Evolutionary conservation across 2,888 invertebrate species (phyloP), one percentile per base, ranked within the genome.

Genomic region (Bruchidius siliquastri): DNA sequence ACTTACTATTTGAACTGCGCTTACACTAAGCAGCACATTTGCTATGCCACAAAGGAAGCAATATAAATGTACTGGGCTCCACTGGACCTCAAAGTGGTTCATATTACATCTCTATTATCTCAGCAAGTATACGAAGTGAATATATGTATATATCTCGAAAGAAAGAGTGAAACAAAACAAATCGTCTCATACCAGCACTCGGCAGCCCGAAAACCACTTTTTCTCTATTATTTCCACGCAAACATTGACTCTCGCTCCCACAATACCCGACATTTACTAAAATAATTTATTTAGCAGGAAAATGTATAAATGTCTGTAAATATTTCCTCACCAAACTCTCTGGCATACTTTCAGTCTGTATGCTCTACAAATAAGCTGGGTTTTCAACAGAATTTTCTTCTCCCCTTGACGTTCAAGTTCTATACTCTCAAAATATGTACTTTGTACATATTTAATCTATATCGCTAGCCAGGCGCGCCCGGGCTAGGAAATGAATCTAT

Each of bases 251-350:
- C 84, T 84, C 81, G 82, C 83, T 85, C 84, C 84, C 83, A 84
- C 85, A 85, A 85, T 84, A 83, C 85, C 68, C 85, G 85, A 85
- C 86, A 86, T 86, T 86, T 86, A 86, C 86, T 84, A 86, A 86
- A 86, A 86, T 86, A 86, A 86, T 86, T 86, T 86, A 86, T 86
- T 86, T 86, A 86, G 85, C 86, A 85, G 85, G 86, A 86, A 86
- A 86, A 86, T 86, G 86, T 86, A 86, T 86, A 86, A 86, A 86
- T 86, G 86, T 86, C 86, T 85, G 86, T 85, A 86, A 86, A 86
- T 86, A 86, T 86, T 86, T 84, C 86, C 85, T 84, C 83, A 84
- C 85, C 85, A 85, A 86, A 86, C 86, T 85, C 86, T 85, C 82
- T 78, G 83, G 84, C 84, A 85, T 86, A 86, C 85, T 85, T 85